Conservation (phyloP, 2,113 vertebrate genomes). For the Cranoglanis bouderius region DNA sequence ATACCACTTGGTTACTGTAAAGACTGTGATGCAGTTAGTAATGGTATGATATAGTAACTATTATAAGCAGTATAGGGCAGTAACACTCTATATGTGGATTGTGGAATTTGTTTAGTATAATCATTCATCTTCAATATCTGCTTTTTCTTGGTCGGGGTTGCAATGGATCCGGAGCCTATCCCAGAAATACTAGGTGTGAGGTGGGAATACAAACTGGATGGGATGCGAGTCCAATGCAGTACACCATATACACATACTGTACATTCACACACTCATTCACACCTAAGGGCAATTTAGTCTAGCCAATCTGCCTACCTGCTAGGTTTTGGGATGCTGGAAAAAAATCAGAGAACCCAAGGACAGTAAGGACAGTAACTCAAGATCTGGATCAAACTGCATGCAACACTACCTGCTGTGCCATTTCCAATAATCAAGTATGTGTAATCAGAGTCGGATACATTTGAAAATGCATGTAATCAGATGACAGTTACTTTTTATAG, state of each 20-base stretch:
- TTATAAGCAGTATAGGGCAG: neutral
- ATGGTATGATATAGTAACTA: neutral
- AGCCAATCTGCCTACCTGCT: neutral
- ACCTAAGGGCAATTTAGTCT: neutral
- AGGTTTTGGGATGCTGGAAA: neutral
- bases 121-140: neutral
- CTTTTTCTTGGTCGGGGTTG: neutral
- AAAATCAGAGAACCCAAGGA: neutral
- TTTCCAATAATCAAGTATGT: slow-evolving; percentile 6
- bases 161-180: neutral
- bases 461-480: neutral
- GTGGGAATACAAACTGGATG: neutral
- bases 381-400: neutral
- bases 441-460: slow-evolving; percentile 1
- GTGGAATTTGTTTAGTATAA: neutral
- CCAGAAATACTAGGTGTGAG: neutral
- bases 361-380: neutral
- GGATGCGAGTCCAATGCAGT: neutral
- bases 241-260: neutral
- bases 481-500: neutral
- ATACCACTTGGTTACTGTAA: neutral
- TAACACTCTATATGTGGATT: neutral
- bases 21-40: slow-evolving; percentile 3
- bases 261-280: neutral
- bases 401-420: neutral